Evolutionary conservation across 2,888 invertebrate genomes (phyloP).

Genomic region (Pyrocoelia pectoralis): DNA sequence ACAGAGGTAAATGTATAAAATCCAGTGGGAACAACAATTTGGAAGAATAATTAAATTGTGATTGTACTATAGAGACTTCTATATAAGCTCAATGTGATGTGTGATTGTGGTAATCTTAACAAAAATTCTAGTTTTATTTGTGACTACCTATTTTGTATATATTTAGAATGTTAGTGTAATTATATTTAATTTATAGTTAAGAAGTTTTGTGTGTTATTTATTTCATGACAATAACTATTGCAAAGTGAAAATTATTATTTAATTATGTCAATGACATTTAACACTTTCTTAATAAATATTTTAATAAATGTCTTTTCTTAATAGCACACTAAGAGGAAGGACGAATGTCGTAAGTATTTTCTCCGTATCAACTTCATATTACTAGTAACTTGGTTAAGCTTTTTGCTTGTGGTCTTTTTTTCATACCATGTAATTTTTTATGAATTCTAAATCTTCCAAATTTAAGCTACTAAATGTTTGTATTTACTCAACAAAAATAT

Average conservation of each 20-base stretch:
- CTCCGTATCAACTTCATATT: no score
- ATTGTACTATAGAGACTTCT: conserved; percentile 22
- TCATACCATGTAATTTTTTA: no score
- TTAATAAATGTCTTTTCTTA: not conserved
- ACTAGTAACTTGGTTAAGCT: no score
- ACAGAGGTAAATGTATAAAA: conserved; percentile 84
- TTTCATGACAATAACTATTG: not conserved
- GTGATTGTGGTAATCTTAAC: conserved; percentile 22
- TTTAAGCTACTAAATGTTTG: no score
- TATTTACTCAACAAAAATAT: no score
- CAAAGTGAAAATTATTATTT: not conserved
- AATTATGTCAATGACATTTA: conserved; percentile 1
- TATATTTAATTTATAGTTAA: not conserved
- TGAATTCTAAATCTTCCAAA: no score
- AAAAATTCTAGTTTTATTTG: conserved; percentile 1
- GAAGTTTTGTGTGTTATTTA: conserved; percentile 2
- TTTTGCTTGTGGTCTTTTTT: no score
- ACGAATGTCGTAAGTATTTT: not conserved
- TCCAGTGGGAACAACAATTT: conserved; percentile 51
- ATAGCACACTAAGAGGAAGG: not conserved
- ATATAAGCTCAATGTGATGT: conserved; percentile 33
- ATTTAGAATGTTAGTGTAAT: conserved; percentile 3
- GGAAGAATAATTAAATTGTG: not conserved
- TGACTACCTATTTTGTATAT: conserved; percentile 3
- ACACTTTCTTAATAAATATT: not conserved